Evolutionary conservation across 2,888 invertebrate species (phyloP).

Genomic region (Andrena camellia): DNA sequence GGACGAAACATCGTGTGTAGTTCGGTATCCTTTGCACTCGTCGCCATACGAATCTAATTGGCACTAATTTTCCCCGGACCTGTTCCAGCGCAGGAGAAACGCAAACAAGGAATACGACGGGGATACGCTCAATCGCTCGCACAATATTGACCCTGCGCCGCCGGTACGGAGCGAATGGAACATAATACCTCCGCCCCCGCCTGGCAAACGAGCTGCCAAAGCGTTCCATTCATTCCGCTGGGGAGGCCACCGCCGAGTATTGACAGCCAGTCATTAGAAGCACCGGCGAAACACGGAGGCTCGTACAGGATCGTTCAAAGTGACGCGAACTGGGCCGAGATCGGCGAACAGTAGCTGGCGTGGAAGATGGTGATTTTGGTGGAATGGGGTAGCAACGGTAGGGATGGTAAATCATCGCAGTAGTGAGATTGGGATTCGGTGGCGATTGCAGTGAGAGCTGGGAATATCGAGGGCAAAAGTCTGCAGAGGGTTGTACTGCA

Average conservation of each 20-base stretch:
- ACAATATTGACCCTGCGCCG: constrained; percentile 82
- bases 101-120: constrained; percentile 81
- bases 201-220: constrained; percentile 67
- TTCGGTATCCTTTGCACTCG: constrained; percentile 31
- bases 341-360: neutral
- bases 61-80: constrained; percentile 81
- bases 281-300: constrained; percentile 54
- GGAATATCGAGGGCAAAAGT: too few relatives aligned
- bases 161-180: constrained; percentile 77
- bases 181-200: constrained; percentile 80
- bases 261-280: constrained; percentile 83
- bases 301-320: constrained; percentile 26
- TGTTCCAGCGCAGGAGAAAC: constrained; percentile 73
- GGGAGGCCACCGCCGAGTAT: constrained; percentile 69
- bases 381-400: neutral
- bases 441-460: too few relatives aligned
- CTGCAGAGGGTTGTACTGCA: too few relatives aligned
- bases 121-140: constrained; percentile 80
- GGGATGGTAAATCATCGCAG: neutral
- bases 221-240: constrained; percentile 75
- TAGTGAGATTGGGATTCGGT: neutral
- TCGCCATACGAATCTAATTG: constrained; percentile 79
- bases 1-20: constrained; percentile 31
- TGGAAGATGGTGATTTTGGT: neutral
- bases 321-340: neutral